These are phyloP conservation scores for Nasonovia ribisnigri DNA, from an alignment of 2,888 invertebrate genomes.

Conservation along the genomic window DNA sequence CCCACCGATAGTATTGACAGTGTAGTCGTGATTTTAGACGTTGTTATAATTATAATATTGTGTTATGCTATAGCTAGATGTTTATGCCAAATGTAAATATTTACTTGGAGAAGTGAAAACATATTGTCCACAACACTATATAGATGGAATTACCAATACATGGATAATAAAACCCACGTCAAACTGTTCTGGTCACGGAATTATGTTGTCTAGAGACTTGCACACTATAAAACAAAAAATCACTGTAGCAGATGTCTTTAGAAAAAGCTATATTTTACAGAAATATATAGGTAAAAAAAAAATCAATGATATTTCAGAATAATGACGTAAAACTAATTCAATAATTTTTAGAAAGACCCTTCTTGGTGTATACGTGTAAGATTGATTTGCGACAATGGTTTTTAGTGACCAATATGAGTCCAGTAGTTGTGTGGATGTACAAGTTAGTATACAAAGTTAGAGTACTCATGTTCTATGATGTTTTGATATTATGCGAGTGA, in stretches of 20 bases:
- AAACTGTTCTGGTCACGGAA: constrained; percentile 74
- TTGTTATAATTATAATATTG: not conserved
- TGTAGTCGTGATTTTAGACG: not conserved
- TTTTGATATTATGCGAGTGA: not conserved
- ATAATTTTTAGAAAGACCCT: constrained; percentile 71
- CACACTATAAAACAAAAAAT: constrained; percentile 71
- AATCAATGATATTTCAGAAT: not conserved
- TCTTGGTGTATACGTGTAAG: constrained; percentile 74
- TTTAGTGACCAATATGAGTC: constrained; percentile 74
- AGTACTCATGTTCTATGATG: not conserved
- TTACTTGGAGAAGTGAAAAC: constrained; percentile 67
- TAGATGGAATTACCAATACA: constrained; percentile 73
- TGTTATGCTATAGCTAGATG: constrained; percentile 66
- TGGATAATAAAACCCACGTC: constrained; percentile 76
- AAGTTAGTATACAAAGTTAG: constrained; percentile 69
- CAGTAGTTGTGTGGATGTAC: constrained; percentile 75
- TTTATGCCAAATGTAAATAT: constrained; percentile 68
- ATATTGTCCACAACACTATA: constrained; percentile 68
- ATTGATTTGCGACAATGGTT: constrained; percentile 76
- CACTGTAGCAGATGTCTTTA: constrained; percentile 67
- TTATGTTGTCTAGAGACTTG: constrained; percentile 72
- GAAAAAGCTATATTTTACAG: constrained; percentile 72
- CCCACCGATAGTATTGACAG: not conserved
- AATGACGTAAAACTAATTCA: not conserved
- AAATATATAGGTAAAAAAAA: constrained; percentile 73